Evolutionary conservation across 2,888 invertebrate genomes (phyloP).

Genomic region (Hyles lineata): DNA sequence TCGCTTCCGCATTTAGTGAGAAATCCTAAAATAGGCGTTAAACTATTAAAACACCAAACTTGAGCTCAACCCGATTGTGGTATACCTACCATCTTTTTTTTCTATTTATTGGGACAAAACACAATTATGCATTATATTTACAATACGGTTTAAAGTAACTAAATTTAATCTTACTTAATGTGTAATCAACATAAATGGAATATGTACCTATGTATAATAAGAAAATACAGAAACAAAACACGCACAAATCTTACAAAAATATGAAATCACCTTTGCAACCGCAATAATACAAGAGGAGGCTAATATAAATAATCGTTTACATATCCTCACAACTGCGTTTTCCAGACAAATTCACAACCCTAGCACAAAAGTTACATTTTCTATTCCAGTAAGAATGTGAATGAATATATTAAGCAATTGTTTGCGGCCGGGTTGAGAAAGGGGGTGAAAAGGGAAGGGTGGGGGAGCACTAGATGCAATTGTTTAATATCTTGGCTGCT

Average conservation of each 20-base stretch:
- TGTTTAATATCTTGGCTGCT: background rate
- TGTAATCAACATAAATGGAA: no score
- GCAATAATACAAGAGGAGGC: background rate
- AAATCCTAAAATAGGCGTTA: no score
- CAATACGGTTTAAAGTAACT: no score
- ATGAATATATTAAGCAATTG: background rate
- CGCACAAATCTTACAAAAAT: background rate
- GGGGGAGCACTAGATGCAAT: background rate
- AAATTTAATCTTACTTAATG: no score
- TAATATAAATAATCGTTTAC: background rate
- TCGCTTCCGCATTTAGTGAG: no score
- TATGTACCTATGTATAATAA: no score
- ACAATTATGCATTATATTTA: no score
- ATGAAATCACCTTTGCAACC: background rate
- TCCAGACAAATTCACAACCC: background rate
- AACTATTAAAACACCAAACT: no score
- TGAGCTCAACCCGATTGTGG: no score
- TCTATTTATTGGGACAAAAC: no score
- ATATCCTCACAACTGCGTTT: background rate
- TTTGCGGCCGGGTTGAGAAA: background rate
- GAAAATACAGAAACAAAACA: no score
- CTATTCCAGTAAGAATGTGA: background rate
- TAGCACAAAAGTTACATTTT: background rate
- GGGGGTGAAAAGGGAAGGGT: background rate
- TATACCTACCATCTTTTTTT: no score